phyloP scores from a whole-genome alignment of 1,140 invertebrate genomes.

The Drosophila baimaii region DNA sequence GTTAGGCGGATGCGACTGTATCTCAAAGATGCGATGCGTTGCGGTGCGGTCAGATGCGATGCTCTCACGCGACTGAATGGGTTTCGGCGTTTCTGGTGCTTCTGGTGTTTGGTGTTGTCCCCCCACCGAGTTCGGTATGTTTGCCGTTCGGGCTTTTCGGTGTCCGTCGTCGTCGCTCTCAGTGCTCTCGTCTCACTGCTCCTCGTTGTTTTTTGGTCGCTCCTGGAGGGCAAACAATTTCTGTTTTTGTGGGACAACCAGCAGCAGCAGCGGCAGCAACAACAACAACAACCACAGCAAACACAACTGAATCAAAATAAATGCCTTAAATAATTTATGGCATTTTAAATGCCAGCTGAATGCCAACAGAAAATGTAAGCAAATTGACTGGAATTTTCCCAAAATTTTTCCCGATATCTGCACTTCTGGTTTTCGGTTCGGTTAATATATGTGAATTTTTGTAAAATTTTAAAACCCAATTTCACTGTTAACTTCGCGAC shows the following conservation, averaged over 20 bases:
- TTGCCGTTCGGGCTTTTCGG: slow-evolving; percentile 25
- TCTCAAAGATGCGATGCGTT: slow-evolving; percentile 51
- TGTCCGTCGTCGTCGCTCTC: slow-evolving; percentile 40
- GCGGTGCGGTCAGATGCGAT: slow-evolving; percentile 64
- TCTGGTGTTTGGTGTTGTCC: slow-evolving; percentile 40
- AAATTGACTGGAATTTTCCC: not conserved
- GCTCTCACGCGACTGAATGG: slow-evolving; percentile 68
- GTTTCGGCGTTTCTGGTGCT: slow-evolving; percentile 13
- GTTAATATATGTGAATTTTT: slow-evolving; percentile 3
- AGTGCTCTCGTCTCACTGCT: slow-evolving; percentile 26
- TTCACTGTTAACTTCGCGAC: slow-evolving; percentile 48
- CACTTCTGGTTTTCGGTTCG: not conserved
- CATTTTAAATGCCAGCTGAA: slow-evolving; percentile 42
- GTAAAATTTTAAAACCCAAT: slow-evolving; percentile 22
- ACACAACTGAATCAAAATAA: slow-evolving; percentile 69
- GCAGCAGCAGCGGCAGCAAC: slow-evolving; percentile 47
- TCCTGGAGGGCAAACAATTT: slow-evolving; percentile 76
- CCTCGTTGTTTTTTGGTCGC: slow-evolving; percentile 54
- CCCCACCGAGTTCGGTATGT: slow-evolving; percentile 27
- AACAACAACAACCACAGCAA: slow-evolving; percentile 36
- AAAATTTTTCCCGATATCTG: not conserved
- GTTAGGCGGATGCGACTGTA: slow-evolving; percentile 31
- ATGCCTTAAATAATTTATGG: slow-evolving; percentile 76
- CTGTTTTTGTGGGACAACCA: slow-evolving; percentile 62
- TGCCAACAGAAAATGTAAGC: slow-evolving; percentile 15